Conservation (phyloP, 2,888 invertebrate genomes). For the Ornithoptera priamus region DNA sequence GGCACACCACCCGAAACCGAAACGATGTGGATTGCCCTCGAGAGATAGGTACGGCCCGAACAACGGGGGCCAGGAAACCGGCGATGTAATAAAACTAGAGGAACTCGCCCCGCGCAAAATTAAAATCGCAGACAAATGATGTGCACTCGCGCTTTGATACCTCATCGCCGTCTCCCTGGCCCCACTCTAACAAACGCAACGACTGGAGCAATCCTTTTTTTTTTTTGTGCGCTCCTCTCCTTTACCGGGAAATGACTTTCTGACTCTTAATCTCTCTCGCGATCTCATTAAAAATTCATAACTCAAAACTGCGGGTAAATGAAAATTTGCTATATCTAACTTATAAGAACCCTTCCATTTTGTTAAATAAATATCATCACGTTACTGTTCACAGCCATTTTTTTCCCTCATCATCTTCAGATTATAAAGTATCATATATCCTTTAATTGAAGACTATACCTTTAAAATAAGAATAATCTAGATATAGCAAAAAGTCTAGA, state of each 20-base stretch:
- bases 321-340: conserved; percentile 63
- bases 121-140: conserved; percentile 30
- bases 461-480: too few relatives aligned
- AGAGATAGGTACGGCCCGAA: conserved; percentile 56
- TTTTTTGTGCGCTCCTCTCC: conserved; percentile 58
- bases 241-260: conserved; percentile 81
- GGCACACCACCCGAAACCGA: conserved; percentile 69
- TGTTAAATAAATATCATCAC: conserved; percentile 4
- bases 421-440: too few relatives aligned
- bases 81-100: conserved; percentile 36
- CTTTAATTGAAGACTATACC: too few relatives aligned
- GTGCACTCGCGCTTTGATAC: conserved; percentile 30
- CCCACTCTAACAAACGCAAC: conserved; percentile 65
- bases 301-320: conserved; percentile 79
- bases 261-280: conserved; percentile 80
- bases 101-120: conserved; percentile 31
- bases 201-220: conserved; percentile 68
- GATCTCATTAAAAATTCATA: conserved; percentile 84
- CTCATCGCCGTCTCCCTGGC: conserved; percentile 44
- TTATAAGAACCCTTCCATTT: conserved; percentile 33
- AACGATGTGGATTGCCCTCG: conserved; percentile 74
- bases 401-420: neutral
- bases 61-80: conserved; percentile 45
- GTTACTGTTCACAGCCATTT: neutral
- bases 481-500: neutral